Percentiles rank a stretch among this genome's conserved stretches.
Conservation (phyloP, 64 coral and sea anemone species). For the Pocillopora damicornis region DNA sequence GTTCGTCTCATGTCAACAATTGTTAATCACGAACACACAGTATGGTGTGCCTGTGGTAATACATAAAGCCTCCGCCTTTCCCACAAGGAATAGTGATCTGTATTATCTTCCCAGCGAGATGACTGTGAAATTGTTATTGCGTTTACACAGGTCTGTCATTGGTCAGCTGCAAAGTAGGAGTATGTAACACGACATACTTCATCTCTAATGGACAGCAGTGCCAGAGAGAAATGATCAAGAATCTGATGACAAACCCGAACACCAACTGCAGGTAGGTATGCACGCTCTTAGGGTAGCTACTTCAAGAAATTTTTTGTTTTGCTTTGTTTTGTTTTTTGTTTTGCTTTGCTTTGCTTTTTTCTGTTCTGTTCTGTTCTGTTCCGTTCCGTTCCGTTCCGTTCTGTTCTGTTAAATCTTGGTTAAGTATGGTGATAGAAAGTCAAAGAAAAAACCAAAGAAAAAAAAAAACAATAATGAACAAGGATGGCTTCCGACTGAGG, state of each 20-base stretch:
- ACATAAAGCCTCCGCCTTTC: too few relatives aligned
- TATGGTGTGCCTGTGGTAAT: too few relatives aligned
- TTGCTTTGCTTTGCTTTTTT: too few relatives aligned
- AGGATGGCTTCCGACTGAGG: too few relatives aligned
- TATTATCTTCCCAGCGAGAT: neutral
- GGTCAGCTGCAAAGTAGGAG: neutral
- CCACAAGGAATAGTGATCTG: neutral
- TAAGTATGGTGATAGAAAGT: too few relatives aligned
- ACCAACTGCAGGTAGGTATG: constrained; percentile 29
- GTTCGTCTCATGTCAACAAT: too few relatives aligned
- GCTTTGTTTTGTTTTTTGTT: neutral
- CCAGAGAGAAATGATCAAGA: constrained; percentile 22
- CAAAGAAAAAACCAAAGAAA: too few relatives aligned
- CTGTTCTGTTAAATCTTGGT: too few relatives aligned
- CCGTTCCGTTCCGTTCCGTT: too few relatives aligned
- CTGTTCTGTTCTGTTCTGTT: too few relatives aligned
- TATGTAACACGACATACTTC: constrained; percentile 28
- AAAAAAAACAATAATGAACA: too few relatives aligned
- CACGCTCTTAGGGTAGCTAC: neutral
- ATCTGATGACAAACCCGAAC: neutral
- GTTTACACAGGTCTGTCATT: constrained; percentile 2
- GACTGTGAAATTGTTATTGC: neutral
- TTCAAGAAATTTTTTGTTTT: neutral
- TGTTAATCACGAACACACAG: too few relatives aligned
- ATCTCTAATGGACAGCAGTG: constrained; percentile 6